Conservation (phyloP, 2,113 vertebrate genomes). For the Malurus elegans region DNA sequence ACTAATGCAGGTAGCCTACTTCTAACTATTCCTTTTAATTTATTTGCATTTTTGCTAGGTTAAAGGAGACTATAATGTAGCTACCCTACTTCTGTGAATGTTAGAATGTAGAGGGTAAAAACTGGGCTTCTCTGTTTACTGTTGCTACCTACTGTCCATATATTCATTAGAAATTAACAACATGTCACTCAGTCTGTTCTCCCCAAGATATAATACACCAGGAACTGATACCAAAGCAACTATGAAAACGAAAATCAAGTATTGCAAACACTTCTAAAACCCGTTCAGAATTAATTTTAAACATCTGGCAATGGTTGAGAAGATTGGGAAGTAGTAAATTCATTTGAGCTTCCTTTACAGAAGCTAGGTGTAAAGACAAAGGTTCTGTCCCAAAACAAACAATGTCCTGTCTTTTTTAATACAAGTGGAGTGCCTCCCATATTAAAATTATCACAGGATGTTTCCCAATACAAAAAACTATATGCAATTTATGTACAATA, state of each 20-base stretch:
- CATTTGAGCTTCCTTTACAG: background rate
- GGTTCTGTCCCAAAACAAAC: background rate
- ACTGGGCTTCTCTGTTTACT: background rate
- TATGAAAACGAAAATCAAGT: background rate
- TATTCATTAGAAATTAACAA: background rate
- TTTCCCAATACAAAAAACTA: slow-evolving; percentile 46
- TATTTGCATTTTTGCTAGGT: background rate
- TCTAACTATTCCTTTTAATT: slow-evolving; percentile 6
- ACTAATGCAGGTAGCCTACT: background rate
- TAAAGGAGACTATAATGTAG: background rate
- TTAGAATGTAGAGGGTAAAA: background rate
- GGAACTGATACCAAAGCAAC: background rate
- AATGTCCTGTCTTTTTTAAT: background rate
- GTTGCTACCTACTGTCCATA: background rate
- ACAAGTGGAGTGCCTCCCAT: background rate
- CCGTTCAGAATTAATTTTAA: slow-evolving; percentile 4
- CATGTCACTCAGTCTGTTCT: background rate
- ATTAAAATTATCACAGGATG: background rate
- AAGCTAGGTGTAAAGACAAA: background rate
- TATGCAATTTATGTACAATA: slow-evolving; percentile 34
- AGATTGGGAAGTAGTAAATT: background rate
- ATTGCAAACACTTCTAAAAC: slow-evolving; percentile 3
- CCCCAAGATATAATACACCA: background rate
- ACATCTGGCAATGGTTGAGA: background rate
- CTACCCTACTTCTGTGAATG: background rate